Evolutionary conservation across 1,140 invertebrate species (phyloP).

Genomic region (Mylabris phalerata): DNA sequence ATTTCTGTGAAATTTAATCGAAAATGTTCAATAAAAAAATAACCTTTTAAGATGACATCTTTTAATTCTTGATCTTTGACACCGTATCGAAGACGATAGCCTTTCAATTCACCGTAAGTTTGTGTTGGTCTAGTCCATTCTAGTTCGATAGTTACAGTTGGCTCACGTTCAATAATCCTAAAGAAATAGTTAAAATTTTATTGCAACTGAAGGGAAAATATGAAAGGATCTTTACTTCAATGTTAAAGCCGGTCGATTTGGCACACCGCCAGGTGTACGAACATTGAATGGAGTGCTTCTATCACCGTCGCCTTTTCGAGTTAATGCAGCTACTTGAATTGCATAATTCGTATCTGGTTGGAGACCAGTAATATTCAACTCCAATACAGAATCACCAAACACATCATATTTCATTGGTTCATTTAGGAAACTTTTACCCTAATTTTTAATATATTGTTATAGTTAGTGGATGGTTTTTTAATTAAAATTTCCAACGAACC

Average conservation of each 20-base stretch:
- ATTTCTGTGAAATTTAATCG: background rate
- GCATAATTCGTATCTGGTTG: slow-evolving; percentile 90
- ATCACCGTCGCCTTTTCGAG: slow-evolving; percentile 90
- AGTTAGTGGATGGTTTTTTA: background rate
- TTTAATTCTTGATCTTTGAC: slow-evolving; percentile 71
- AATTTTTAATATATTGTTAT: slow-evolving; percentile 3
- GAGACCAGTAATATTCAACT: slow-evolving; percentile 78
- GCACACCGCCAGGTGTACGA: slow-evolving; percentile 89
- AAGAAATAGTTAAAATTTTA: slow-evolving; percentile 24
- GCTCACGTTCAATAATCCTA: slow-evolving; percentile 74
- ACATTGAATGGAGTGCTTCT: slow-evolving; percentile 74
- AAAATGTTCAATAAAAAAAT: slow-evolving; percentile 22
- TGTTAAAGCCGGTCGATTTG: slow-evolving; percentile 75
- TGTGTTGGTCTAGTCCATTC: slow-evolving; percentile 83
- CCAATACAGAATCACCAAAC: slow-evolving; percentile 65
- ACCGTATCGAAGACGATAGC: slow-evolving; percentile 82
- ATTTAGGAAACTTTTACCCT: slow-evolving; percentile 74
- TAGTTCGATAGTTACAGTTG: slow-evolving; percentile 77
- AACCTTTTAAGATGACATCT: slow-evolving; percentile 58
- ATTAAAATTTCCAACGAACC: slow-evolving; percentile 45
- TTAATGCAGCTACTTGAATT: slow-evolving; percentile 89
- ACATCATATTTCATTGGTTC: slow-evolving; percentile 80
- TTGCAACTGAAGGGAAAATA: slow-evolving; percentile 22
- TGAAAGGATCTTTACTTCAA: slow-evolving; percentile 58
- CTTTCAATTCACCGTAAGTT: slow-evolving; percentile 80